Base-by-base conservation (phyloP, 2,797 vertebrate species). In the Argya squamiceps region DNA sequence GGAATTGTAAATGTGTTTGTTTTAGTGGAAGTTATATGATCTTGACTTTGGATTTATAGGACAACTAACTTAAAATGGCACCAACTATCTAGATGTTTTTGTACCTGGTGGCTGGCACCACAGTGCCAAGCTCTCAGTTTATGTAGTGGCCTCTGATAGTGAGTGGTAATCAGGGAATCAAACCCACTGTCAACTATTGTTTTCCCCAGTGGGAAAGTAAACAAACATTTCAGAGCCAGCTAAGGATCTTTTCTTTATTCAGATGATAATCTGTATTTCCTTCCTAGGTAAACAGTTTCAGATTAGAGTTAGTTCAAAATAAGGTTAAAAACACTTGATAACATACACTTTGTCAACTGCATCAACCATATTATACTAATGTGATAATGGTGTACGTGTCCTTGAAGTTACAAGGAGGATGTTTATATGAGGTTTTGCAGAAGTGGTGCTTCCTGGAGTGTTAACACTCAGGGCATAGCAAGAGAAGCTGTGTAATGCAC, bases 241-340 rank as follows among this genome's bases (percentile, higher is more conserved):
- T 67, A 83, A 81, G 55, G 39, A 62, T 87, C 80, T 81, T 92
- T 84, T 88, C 49, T 91, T 78, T 89, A 63, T 89, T 88, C 70
- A 79, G 71, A 82, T 87, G 46, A 79, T 80, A 93, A 92, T 84
- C 92, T 94, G 95, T 96, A 75, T 77, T 92, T 95, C 92, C 75
- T 87, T 88, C 52, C 67, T 52, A 81, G 52, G 32, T 70, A 95
- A 93, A 94, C 80, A 80, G 64, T 65, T 94, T 91, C 63, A 75
- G 69, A 63, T 85, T 84, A 88, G 46, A 49, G 59, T 44, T 41
- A 87, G 50, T 67, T 93, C 68, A 88, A 85, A 91, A 79, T 79
- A 83, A 94, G 55, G 68, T 89, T 88, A 85, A 95, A 94, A 65
- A 43, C 71, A 58, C 41, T 87, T 71, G 91, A 64, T 94, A 94